Conservation (phyloP, 2,113 vertebrate species). For the Notechis scutatus region DNA sequence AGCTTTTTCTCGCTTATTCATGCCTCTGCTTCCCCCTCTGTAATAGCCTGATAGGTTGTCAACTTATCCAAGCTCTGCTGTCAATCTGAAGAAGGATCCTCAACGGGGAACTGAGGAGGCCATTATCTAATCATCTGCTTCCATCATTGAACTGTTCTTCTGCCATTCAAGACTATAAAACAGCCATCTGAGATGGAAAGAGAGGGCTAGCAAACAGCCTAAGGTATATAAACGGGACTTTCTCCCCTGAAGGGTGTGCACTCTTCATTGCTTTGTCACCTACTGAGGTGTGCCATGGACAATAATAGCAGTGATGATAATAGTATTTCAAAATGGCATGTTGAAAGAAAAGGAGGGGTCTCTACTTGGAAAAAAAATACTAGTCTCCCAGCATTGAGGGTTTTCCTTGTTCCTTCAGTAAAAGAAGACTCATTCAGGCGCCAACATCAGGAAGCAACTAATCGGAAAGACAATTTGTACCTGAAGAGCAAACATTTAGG, state of each 20-base stretch:
- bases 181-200: not conserved
- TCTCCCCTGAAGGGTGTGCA: not conserved
- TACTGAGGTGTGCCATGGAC: not conserved
- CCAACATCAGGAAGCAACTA: not conserved
- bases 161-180: not conserved
- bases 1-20: not conserved
- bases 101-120: not conserved
- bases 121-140: not conserved
- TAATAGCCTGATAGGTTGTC: not conserved
- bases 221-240: not conserved
- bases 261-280: not conserved
- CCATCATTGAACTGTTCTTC: not conserved
- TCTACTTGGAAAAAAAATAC: not conserved
- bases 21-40: not conserved
- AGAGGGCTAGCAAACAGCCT: not conserved
- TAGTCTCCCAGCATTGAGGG: not conserved
- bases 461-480: not conserved
- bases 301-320: not conserved
- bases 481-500: too few species aligned
- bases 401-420: not conserved
- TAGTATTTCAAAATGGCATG: not conserved
- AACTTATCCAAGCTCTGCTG: not conserved
- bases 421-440: not conserved
- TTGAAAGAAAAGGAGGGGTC: not conserved
- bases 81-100: not conserved